phyloP scores from a whole-genome alignment of 1,140 invertebrate genomes.

The Hyles vespertilio region DNA sequence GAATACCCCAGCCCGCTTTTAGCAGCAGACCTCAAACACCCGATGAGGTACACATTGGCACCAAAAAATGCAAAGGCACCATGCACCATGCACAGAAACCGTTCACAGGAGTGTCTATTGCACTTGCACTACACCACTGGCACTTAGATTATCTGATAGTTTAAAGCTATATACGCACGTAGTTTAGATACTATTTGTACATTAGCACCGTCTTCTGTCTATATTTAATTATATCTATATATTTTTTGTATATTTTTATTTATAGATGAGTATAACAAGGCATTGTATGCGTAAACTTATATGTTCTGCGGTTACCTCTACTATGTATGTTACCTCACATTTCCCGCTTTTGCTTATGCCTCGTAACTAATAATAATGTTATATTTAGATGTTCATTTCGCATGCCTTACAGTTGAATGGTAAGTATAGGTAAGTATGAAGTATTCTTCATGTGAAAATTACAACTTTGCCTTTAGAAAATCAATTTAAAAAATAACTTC shows the following conservation, averaged over 20 bases:
- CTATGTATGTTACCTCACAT: constrained; percentile 26
- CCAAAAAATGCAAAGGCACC: constrained; percentile 29
- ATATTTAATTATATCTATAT: constrained; percentile 10
- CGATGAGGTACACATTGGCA: constrained; percentile 58
- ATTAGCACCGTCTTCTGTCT: neutral
- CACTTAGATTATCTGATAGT: constrained; percentile 6
- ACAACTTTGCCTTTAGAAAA: too few relatives aligned
- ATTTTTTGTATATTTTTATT: constrained; percentile 3
- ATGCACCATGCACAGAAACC: constrained; percentile 39
- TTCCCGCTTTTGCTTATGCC: constrained; percentile 52
- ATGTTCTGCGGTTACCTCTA: constrained; percentile 10
- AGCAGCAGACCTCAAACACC: constrained; percentile 47
- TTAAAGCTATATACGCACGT: too few relatives aligned
- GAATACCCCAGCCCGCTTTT: constrained; percentile 52
- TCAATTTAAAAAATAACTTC: too few relatives aligned
- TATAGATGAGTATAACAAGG: constrained; percentile 8
- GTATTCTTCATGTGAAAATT: too few relatives aligned
- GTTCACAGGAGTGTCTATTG: constrained; percentile 18
- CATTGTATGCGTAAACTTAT: constrained; percentile 24
- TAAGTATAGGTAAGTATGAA: constrained; percentile 9
- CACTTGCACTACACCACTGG: constrained; percentile 15
- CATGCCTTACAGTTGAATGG: constrained; percentile 6
- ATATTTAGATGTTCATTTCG: constrained; percentile 13
- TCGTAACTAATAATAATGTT: constrained; percentile 18
- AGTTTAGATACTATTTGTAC: neutral